These are phyloP conservation scores for Melinaea marsaeus DNA, from an alignment of 2,888 invertebrate genomes.

Conservation along the genomic window DNA sequence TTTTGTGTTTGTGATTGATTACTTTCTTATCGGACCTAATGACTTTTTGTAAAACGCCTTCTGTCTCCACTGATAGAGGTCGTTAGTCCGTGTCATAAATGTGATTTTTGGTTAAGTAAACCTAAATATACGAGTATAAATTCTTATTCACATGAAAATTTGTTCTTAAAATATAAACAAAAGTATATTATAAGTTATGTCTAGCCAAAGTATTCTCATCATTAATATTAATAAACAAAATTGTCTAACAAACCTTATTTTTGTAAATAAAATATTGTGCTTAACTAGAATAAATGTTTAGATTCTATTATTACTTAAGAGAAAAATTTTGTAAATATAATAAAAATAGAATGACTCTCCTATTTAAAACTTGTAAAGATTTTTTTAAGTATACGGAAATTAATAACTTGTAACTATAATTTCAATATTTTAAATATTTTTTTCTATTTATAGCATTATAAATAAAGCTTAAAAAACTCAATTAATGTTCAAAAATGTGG, in stretches of 20 bases:
- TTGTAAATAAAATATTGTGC: too few relatives aligned
- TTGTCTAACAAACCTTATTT: too few relatives aligned
- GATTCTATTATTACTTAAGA: neutral
- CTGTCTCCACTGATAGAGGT: neutral
- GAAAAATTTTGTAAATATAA: constrained; percentile 3
- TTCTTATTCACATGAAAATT: too few relatives aligned
- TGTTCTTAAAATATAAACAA: too few relatives aligned
- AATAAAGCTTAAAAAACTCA: constrained; percentile 20
- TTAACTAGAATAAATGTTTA: too few relatives aligned
- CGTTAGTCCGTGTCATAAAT: neutral
- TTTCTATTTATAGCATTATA: constrained; percentile 24
- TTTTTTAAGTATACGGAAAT: neutral
- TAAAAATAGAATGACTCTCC: neutral
- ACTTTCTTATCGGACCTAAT: neutral
- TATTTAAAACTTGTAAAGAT: constrained; percentile 3
- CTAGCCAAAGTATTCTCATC: too few relatives aligned
- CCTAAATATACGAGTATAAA: neutral
- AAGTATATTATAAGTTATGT: too few relatives aligned
- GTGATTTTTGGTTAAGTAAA: neutral
- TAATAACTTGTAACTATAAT: constrained; percentile 1
- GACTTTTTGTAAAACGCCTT: neutral
- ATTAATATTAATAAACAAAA: too few relatives aligned
- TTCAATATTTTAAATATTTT: constrained; percentile 26
- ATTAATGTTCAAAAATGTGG: constrained; percentile 30
- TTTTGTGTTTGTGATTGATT: neutral